phyloP scores from a whole-genome alignment of 2,888 invertebrate species.

The Chrysolina oricalcia region DNA sequence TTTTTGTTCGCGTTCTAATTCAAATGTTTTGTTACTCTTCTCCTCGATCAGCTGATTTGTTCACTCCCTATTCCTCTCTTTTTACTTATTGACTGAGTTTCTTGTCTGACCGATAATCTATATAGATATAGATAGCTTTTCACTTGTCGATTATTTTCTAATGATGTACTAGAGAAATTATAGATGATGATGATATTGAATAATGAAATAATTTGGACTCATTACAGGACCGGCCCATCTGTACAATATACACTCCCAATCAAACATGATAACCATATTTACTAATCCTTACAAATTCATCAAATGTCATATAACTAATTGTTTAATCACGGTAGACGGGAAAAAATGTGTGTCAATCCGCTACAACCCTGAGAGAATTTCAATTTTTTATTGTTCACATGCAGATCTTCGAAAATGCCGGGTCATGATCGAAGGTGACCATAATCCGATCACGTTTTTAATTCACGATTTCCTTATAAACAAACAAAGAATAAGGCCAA shows the following conservation, averaged over 20 bases:
- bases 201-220: not conserved
- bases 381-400: constrained; percentile 28
- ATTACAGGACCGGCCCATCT: not conserved
- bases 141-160: too few relatives aligned
- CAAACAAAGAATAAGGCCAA: constrained; percentile 11
- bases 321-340: constrained; percentile 20
- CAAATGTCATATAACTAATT: constrained; percentile 5
- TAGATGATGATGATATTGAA: too few relatives aligned
- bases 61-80: too few relatives aligned
- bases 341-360: constrained; percentile 31
- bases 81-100: too few relatives aligned
- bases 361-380: constrained; percentile 28
- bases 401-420: constrained; percentile 28
- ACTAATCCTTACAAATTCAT: constrained; percentile 5
- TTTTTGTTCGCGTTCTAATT: too few relatives aligned
- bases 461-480: constrained; percentile 20
- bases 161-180: too few relatives aligned
- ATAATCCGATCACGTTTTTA: constrained; percentile 20
- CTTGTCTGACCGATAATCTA: too few relatives aligned
- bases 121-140: too few relatives aligned
- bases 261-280: not conserved
- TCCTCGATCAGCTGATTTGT: too few relatives aligned
- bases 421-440: constrained; percentile 31
- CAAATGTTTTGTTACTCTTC: too few relatives aligned
- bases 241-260: not conserved